A percentile compares a stretch with the other conserved stretches of the same genome.
Evolutionary conservation across 2,888 invertebrate genomes (phyloP).

Genomic region (Mythimna albipuncta): DNA sequence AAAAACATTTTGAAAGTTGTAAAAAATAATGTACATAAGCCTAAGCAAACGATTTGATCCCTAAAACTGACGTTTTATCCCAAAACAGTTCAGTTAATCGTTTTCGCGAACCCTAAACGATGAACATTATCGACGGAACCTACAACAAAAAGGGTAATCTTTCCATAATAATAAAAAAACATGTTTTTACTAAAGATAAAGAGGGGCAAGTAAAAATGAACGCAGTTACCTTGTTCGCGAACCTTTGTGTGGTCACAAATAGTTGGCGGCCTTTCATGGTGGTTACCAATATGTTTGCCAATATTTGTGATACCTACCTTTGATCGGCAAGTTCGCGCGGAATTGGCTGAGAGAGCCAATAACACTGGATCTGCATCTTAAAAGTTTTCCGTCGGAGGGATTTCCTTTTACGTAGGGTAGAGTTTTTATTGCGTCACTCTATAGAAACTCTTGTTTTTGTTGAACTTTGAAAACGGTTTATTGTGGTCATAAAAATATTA

Average conservation of each 20-base stretch:
- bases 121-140: constrained; percentile 34
- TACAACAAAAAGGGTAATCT: constrained; percentile 38
- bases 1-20: background rate
- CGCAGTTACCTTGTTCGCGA: constrained; percentile 32
- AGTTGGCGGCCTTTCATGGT: constrained; percentile 43
- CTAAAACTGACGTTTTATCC: constrained; percentile 32
- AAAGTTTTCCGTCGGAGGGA: constrained; percentile 8
- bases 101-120: constrained; percentile 26
- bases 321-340: constrained; percentile 34
- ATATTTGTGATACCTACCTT: constrained; percentile 53
- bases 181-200: constrained; percentile 47
- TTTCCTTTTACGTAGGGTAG: constrained; percentile 15
- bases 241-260: constrained; percentile 23
- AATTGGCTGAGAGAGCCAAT: constrained; percentile 31
- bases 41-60: constrained; percentile 19
- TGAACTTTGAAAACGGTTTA: background rate
- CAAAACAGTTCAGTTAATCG: constrained; percentile 29
- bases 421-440: background rate
- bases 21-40: background rate
- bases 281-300: constrained; percentile 44
- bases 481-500: background rate
- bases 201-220: constrained; percentile 41
- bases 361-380: constrained; percentile 34
- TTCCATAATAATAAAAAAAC: constrained; percentile 50
- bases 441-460: background rate